Evolutionary conservation across 1,140 invertebrate genomes (phyloP), one percentile per base, ranked within the genome.

Genomic region (Arctopsyche grandis): DNA sequence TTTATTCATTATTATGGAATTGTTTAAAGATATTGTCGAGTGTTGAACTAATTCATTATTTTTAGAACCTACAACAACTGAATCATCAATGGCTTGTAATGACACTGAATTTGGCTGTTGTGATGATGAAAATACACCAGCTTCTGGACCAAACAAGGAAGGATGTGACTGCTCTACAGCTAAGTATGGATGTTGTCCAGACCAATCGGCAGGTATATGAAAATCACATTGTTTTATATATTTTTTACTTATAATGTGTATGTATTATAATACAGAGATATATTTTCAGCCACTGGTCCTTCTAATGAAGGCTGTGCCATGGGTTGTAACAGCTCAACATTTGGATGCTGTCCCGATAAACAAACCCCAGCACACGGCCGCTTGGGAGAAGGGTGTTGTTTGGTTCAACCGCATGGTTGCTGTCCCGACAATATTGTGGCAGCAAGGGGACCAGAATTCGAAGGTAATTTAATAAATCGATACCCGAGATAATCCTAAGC

Each of bases 341-440:
- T 93, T 84, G 97, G 97, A 21, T 99, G 98, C 85, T 99, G 98
- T 85, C 90, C 91, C 5, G 97, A 99, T 85, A 91, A 91, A 0
- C 85, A 92, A 76, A 98, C 95, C 0, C 90, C 95, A 0, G 95
- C 97, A 0, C 94, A 97, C 84, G 97, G 97, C 52, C 92, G 91
- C 0, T 92, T 92, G 80, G 87, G 90, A 48, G 94, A 97, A 86
- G 96, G 96, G 0, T 98, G 96, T 86, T 97, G 96, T 84, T 85
- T 96, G 26, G 89, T 90, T 3, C 88, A 91, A 0, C 83, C 85
- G 1, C 94, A 89, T 84, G 95, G 96, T 14, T 99, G 97, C 86
- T 98, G 97, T 84, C 95, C 95, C 0, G 97, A 98, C 85, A 96
- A 97, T 83, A 93, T 95, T 82, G 89, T 92, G n/a, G 88, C 94